Base-by-base conservation (phyloP, 2,797 vertebrate species). In the Hemibagrus guttatus region DNA sequence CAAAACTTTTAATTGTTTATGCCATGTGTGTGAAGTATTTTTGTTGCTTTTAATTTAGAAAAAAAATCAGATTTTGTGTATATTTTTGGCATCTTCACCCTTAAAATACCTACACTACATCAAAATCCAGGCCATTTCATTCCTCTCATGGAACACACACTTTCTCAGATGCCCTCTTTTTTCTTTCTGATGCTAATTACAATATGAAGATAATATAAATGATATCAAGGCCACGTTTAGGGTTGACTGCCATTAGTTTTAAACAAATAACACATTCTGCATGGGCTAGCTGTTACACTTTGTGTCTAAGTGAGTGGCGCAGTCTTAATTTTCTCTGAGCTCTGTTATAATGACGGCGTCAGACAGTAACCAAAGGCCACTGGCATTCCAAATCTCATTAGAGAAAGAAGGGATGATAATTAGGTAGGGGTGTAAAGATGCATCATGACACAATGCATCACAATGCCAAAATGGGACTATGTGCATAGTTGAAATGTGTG, bases 311-410 rank as follows among this genome's bases (percentile, higher is more conserved):
- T 93, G 79, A 93, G 92, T 90, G 91, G 90, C 93, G 92, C 91
- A 92, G 93, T 93, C 94, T 94, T 95, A 92, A 95, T 95, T 94
- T 94, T 92, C 92, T 93, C 93, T 93, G 93, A 94, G 93, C 95
- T 92, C 93, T 92, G 88, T 91, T 80, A 89, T 94, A 94, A 95
- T 94, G 94, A 94, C 93, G 91, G 92, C 90, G 92, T 93, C 46
- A 93, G 94, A 93, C 93, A 91, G 90, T 88, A 58, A 92, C 90
- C 91, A 90, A 87, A 92, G 74, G 93, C 93, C 87, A 90, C 92
- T 92, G 88, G 89, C 91, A 92, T 93, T 93, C 91, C 49, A 93
- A 94, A 94, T 94, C 94, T 93, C 91, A 92, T 58, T n/a, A 79
- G 87, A 92, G 90, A 91, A 90, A 91, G 91, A 93, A 91, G 87